Conservation (phyloP, 1,140 invertebrate species). For the Hirudo medicinalis region DNA sequence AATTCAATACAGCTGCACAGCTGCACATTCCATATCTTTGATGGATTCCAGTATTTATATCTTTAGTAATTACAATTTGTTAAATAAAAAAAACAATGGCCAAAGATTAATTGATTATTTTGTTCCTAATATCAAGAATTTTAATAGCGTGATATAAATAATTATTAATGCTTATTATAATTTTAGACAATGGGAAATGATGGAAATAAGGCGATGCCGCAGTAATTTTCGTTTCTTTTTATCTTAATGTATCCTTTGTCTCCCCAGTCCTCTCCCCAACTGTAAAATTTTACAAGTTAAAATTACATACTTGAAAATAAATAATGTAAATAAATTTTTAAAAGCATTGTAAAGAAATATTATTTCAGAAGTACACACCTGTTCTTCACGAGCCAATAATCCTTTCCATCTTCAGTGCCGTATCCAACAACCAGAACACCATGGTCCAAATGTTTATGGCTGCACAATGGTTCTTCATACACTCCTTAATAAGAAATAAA, state of each 20-base stretch:
- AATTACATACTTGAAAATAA: no score
- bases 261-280: conserved; percentile 41
- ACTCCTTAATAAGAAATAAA: conserved; percentile 22
- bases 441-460: conserved; percentile 37
- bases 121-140: no score
- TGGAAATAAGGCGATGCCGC: conserved; percentile 70
- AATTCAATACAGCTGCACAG: no score
- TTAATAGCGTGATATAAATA: no score
- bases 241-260: conserved; percentile 75
- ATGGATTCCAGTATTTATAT: no score
- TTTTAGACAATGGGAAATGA: conserved; percentile 41
- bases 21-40: no score
- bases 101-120: no score
- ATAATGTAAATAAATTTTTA: no score
- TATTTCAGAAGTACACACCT: conserved; percentile 25
- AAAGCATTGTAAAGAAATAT: no score
- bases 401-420: conserved; percentile 48
- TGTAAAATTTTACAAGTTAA: background rate
- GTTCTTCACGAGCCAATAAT: conserved; percentile 49
- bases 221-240: conserved; percentile 71
- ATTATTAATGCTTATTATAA: no score
- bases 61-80: no score
- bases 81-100: no score
- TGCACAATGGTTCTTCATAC: conserved; percentile 31
- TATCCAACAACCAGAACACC: conserved; percentile 47